phyloP scores from a whole-genome alignment of 2,888 invertebrate species.

The Apamea sordens region DNA sequence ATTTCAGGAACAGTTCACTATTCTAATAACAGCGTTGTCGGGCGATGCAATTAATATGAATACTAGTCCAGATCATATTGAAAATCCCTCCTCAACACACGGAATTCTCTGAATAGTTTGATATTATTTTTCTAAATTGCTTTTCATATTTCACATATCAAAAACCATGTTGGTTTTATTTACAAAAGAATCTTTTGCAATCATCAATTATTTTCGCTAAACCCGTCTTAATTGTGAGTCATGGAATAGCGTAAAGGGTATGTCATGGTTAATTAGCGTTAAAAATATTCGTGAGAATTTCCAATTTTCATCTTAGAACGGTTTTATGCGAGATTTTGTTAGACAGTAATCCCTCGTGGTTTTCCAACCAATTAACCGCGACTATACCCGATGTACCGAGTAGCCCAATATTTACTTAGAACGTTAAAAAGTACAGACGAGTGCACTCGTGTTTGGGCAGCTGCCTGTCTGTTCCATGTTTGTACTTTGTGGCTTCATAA shows the following conservation, averaged over 20 bases:
- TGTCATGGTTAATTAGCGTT: slow-evolving; percentile 63
- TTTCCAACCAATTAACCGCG: slow-evolving; percentile 81
- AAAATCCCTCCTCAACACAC: slow-evolving; percentile 32
- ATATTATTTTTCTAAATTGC: slow-evolving; percentile 51
- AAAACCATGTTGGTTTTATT: slow-evolving; percentile 45
- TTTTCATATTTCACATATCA: slow-evolving; percentile 47
- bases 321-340: slow-evolving; percentile 50
- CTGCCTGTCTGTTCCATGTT: slow-evolving; percentile 75
- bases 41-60: slow-evolving; percentile 34
- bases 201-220: slow-evolving; percentile 61
- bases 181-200: slow-evolving; percentile 37
- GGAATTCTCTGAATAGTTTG: slow-evolving; percentile 34
- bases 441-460: slow-evolving; percentile 79
- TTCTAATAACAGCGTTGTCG: slow-evolving; percentile 21
- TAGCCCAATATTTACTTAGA: slow-evolving; percentile 79
- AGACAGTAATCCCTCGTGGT: slow-evolving; percentile 62
- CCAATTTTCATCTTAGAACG: slow-evolving; percentile 60
- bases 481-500: slow-evolving; percentile 62
- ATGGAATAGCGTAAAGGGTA: slow-evolving; percentile 47
- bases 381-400: slow-evolving; percentile 69
- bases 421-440: slow-evolving; percentile 78
- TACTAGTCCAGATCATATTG: slow-evolving; percentile 37
- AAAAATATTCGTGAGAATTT: slow-evolving; percentile 71
- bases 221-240: slow-evolving; percentile 45
- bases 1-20: slow-evolving; percentile 28